Evolutionary conservation across 2,797 vertebrate species (phyloP), one percentile per base, ranked within the genome.

Genomic region (Sebastes kiyomatsui): DNA sequence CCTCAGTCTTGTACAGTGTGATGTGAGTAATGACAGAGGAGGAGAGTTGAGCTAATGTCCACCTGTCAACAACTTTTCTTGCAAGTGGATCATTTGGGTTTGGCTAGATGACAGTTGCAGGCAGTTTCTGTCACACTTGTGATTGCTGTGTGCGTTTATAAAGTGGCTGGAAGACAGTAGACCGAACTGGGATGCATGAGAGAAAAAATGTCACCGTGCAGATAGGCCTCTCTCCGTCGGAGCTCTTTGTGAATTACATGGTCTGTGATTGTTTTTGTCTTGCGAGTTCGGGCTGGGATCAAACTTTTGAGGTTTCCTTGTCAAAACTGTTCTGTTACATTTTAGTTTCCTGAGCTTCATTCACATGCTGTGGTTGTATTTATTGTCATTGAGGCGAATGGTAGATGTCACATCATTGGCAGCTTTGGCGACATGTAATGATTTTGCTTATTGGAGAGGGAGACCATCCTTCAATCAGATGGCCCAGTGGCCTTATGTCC

Each of bases 21-120:
- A 60, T 74, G 42, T 54, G 73, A 67, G 55, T 78, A 87, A 83
- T 84, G 68, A 82, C 55, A 75, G 74, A 76, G 59, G 22, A 49
- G 38, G 46, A n/a, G 65, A 66, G 46, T 62, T 67, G 68, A 77
- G 74, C 56, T 86, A 79, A 80, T 81, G 75, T 79, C 46, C 76
- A 67, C 81, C 83, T 88, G 90, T 85, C 89, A 85, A 12, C 82
- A 27, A 9, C 80, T 75, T 14, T 13, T 74, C 32, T 66, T 61
- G 7, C 61, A 5, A 1, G 38, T 52, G 76, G 67, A 86, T 77
- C 54, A 55, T 84, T 82, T 74, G 32, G 52, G 49, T 49, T 23
- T 20, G 54, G 70, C 65, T 75, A 4, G 52, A 73, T 81, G 85
- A 86, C 75, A 72, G 78, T 33, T 60, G 56, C 32, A 64, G 59